These are phyloP conservation scores for Perodicticus potto DNA, from an alignment of 2,797 vertebrate genomes.

Conservation along the genomic window DNA sequence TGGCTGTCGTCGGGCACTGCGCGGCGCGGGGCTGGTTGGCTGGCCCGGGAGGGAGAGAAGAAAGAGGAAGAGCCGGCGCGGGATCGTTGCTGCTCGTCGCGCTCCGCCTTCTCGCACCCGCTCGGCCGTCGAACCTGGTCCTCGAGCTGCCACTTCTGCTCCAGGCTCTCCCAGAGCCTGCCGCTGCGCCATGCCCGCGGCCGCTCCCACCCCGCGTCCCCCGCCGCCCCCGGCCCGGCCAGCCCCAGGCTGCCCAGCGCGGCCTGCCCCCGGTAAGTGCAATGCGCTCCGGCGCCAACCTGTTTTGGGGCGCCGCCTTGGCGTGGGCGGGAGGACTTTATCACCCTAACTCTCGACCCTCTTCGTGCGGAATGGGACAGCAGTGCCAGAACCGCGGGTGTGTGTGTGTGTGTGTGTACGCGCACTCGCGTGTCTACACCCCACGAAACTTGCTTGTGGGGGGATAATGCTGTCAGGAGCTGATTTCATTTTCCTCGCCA, in stretches of 20 bases:
- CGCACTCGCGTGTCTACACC: neutral
- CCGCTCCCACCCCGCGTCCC: conserved; percentile 80
- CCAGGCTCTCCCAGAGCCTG: neutral
- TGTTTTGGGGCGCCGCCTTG: neutral
- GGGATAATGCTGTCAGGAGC: neutral
- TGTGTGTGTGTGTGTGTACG: neutral
- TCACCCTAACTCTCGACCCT: neutral
- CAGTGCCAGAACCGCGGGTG: neutral
- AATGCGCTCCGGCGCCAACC: neutral
- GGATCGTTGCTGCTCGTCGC: neutral
- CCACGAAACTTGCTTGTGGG: neutral
- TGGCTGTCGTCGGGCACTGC: neutral
- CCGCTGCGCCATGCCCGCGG: conserved; percentile 84
- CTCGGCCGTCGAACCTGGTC: conserved; percentile 21
- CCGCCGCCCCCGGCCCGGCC: conserved; percentile 74
- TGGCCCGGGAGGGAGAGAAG: neutral
- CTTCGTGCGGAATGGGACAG: neutral
- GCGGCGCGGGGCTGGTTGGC: neutral
- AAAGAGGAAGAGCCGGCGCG: neutral
- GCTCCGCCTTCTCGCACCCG: neutral
- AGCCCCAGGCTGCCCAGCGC: conserved; percentile 15
- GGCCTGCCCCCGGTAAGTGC: neutral
- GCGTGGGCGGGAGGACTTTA: neutral
- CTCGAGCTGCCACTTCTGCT: neutral
- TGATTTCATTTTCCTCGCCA: neutral